A percentile compares a stretch with the other conserved stretches of the same genome.
These are phyloP conservation scores for Endotricha flammealis DNA, from an alignment of 2,888 invertebrate genomes.

Conservation along the genomic window DNA sequence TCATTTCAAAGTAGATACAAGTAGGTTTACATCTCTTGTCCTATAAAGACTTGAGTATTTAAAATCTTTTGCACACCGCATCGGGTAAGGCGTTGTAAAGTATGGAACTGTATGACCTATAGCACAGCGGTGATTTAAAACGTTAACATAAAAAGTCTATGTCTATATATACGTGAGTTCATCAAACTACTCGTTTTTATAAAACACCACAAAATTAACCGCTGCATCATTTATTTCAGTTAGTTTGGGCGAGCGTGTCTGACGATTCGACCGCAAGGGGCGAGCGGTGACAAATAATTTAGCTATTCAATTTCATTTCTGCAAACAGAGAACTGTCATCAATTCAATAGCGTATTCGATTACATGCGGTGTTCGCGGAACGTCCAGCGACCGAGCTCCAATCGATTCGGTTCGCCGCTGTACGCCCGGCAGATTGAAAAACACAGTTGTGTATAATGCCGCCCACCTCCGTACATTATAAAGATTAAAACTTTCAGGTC, in stretches of 20 bases:
- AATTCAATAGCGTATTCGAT: constrained; percentile 52
- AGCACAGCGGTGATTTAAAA: too few relatives aligned
- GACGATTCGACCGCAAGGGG: constrained; percentile 14
- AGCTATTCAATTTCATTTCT: constrained; percentile 35
- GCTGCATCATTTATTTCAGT: constrained; percentile 13
- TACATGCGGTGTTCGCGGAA: constrained; percentile 50
- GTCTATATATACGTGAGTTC: too few relatives aligned
- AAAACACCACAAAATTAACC: constrained; percentile 8
- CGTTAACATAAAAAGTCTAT: too few relatives aligned
- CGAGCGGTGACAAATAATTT: constrained; percentile 35
- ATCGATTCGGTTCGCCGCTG: constrained; percentile 41
- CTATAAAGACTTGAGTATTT: too few relatives aligned
- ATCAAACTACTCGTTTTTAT: constrained; percentile 4
- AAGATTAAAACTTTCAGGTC: constrained; percentile 54
- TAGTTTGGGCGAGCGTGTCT: constrained; percentile 8
- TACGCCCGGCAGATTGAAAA: constrained; percentile 42
- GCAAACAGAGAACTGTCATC: constrained; percentile 37
- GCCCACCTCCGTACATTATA: constrained; percentile 35
- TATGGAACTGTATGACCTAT: too few relatives aligned
- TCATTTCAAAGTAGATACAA: too few relatives aligned
- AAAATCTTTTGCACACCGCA: too few relatives aligned
- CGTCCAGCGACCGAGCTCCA: constrained; percentile 47
- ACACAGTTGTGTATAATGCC: constrained; percentile 10
- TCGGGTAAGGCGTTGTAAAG: too few relatives aligned
- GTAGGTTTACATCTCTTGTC: too few relatives aligned